Percentiles rank a stretch among this genome's conserved stretches.
Evolutionary conservation across 2,113 vertebrate genomes (phyloP).

Genomic region (Sylvietta virens): DNA sequence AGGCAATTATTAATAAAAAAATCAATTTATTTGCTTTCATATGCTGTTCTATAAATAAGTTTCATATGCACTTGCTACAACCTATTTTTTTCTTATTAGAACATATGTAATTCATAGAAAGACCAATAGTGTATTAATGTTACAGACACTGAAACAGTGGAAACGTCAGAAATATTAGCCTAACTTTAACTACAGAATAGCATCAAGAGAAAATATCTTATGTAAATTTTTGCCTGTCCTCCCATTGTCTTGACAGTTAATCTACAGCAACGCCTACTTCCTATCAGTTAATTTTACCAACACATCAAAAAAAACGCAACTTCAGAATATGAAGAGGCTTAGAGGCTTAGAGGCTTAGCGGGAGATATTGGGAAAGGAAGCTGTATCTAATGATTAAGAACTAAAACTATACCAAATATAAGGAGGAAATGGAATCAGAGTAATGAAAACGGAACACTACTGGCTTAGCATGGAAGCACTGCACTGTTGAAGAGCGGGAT

Average conservation of each 20-base stretch:
- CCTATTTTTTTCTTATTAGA: neutral
- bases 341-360: neutral
- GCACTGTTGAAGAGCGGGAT: rapidly evolving
- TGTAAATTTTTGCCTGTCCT: neutral
- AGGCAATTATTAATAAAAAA: neutral
- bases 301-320: neutral
- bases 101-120: neutral
- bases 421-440: neutral
- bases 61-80: neutral
- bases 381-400: neutral
- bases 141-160: neutral
- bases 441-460: neutral
- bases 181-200: neutral
- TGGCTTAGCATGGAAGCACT: neutral
- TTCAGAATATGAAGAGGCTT: neutral
- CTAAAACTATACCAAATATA: neutral
- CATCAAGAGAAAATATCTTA: neutral
- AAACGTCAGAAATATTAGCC: neutral
- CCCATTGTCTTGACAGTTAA: neutral
- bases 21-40: neutral
- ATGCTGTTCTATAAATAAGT: neutral
- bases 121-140: neutral
- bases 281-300: neutral
- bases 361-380: neutral
- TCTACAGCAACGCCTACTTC: neutral